Evolutionary conservation across 2,113 vertebrate genomes (phyloP).

Genomic region (Gymnarchus niloticus): DNA sequence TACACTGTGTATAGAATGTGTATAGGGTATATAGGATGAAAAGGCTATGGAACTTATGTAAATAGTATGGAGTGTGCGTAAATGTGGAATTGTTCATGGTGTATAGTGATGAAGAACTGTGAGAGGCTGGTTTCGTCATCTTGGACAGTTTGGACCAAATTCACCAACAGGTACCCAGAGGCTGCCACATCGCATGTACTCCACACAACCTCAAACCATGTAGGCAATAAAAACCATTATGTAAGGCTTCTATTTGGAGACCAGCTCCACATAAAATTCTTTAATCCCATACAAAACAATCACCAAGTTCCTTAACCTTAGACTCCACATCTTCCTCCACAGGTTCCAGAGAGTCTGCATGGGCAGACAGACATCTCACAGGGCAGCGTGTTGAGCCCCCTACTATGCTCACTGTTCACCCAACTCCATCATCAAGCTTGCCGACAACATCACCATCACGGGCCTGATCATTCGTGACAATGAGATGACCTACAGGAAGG

Average conservation of each 20-base stretch:
- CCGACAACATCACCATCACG: no score
- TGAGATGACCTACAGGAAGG: no score
- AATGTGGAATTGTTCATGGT: neutral
- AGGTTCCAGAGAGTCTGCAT: no score
- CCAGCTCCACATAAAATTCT: neutral
- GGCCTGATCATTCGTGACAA: no score
- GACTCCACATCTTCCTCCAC: neutral
- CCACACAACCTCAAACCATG: neutral
- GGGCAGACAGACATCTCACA: no score
- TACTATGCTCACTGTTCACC: no score
- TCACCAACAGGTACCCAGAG: neutral
- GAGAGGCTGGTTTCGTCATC: no score
- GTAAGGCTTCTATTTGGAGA: slow-evolving; percentile 1
- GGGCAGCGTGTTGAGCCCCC: no score
- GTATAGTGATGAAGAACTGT: no score
- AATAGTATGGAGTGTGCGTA: no score
- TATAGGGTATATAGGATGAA: neutral
- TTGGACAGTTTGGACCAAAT: neutral
- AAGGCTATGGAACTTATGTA: neutral
- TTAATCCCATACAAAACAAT: neutral
- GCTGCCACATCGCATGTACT: no score
- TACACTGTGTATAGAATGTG: neutral
- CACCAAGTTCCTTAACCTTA: neutral
- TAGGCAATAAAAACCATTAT: neutral
- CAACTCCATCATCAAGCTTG: no score